These are phyloP conservation scores for Zoanthus sansibaricus DNA, from an alignment of 92 coral and sea anemone genomes.

Conservation along the genomic window DNA sequence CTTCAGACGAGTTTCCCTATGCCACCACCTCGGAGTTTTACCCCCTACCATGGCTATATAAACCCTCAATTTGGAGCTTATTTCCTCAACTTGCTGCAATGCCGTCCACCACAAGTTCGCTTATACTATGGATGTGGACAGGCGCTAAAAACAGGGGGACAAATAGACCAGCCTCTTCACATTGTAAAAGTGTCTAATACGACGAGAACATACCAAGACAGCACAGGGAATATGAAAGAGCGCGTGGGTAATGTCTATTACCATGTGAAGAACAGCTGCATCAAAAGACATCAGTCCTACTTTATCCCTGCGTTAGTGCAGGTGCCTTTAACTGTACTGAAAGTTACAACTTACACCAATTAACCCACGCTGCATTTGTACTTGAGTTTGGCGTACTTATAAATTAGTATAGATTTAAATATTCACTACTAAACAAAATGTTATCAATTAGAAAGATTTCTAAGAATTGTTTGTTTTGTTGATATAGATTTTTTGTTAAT, in stretches of 20 bases:
- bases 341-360: too few species aligned
- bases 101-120: background rate
- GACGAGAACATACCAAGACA: conserved; percentile 28
- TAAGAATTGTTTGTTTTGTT: too few species aligned
- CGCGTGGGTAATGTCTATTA: conserved; percentile 37
- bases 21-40: background rate
- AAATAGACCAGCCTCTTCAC: conserved; percentile 40
- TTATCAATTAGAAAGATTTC: too few species aligned
- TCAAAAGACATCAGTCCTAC: conserved; percentile 15
- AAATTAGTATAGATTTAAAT: too few species aligned
- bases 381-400: too few species aligned
- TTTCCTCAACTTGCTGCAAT: background rate
- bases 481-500: too few species aligned
- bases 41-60: background rate
- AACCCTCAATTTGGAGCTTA: background rate
- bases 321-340: background rate
- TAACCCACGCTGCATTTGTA: too few species aligned
- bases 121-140: conserved; percentile 8
- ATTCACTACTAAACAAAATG: too few species aligned
- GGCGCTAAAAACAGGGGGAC: conserved; percentile 43
- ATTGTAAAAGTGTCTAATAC: conserved; percentile 39
- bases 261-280: conserved; percentile 41
- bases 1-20: background rate
- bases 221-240: conserved; percentile 21
- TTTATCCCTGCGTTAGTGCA: conserved; percentile 12